Conservation (phyloP, 2,888 invertebrate genomes). For the Agrotis exclamationis region DNA sequence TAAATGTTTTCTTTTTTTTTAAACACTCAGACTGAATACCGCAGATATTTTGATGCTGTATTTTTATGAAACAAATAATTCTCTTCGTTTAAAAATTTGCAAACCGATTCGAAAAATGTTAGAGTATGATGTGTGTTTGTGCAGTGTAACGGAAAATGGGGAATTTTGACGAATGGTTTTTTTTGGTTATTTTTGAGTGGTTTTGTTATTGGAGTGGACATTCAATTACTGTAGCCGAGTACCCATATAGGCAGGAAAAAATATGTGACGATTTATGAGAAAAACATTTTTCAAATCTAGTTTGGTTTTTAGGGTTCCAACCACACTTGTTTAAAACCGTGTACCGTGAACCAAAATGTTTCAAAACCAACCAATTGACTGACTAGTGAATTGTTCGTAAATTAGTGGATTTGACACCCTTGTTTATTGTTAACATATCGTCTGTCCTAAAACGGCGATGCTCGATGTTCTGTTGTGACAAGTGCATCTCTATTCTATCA, state of each 20-base stretch:
- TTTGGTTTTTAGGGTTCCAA: background rate
- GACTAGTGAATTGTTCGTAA: background rate
- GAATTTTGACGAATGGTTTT: constrained; percentile 10
- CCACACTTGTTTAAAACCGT: background rate
- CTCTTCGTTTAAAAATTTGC: constrained; percentile 24
- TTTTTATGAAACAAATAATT: constrained; percentile 42
- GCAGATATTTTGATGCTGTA: constrained; percentile 22
- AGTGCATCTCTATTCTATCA: too few relatives aligned
- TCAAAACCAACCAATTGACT: background rate
- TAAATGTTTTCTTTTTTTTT: constrained; percentile 38
- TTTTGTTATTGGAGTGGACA: background rate
- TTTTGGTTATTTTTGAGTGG: background rate
- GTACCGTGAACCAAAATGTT: background rate
- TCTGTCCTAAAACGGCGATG: too few relatives aligned
- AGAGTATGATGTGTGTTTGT: background rate
- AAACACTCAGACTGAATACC: constrained; percentile 20
- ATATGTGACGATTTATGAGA: background rate
- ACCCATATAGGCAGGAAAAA: background rate
- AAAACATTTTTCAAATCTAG: background rate
- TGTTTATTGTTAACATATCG: background rate
- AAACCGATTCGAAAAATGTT: constrained; percentile 38
- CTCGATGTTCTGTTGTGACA: too few relatives aligned
- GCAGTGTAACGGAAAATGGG: constrained; percentile 3
- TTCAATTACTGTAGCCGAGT: constrained; percentile 9
- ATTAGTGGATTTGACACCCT: background rate